Base-by-base conservation (phyloP, 2,113 vertebrate species). In the Caranx melampygus region DNA sequence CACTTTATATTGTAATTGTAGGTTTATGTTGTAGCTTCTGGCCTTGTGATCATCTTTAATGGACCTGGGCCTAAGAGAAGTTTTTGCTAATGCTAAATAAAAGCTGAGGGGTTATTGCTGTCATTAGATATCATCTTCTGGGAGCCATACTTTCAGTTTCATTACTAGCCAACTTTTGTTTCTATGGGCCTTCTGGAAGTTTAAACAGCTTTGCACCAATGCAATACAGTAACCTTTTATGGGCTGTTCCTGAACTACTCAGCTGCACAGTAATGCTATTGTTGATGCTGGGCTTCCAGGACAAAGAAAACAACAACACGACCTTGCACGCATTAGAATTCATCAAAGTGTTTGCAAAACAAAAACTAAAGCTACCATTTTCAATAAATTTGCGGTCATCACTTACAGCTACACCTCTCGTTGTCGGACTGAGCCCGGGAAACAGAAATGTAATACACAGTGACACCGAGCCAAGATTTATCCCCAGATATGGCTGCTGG, bases 401-500 rank as follows among this genome's bases (percentile, higher is more conserved):
- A 51, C 37, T 70, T 31, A 72, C 21, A 58, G 64, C 75, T 59
- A 72, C 75, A 63, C 65, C 68, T 72, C 55, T 81, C 47, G 42
- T 61, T 83, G 82, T 72, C 70, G 61, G 44, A 35, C 79, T 44
- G 65, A 55, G 65, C 70, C 6, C n/a, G 21, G 72, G 72, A 80
- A 78, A 64, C 31, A 52, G 31, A 84, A 71, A 79, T 75, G 9
- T 44, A 58, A 34, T 45, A 57, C 77, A 52, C 67, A 57, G 72
- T 40, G 47, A 64, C 73, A 69, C 33, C 6, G 49, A 78, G 65
- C 75, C 55, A 67, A 74, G 64, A 83, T 75, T 72, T 45, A 60
- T n/a, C 74, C 76, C 60, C 84, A 78, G 81, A 82, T 80, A 67
- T 45, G 45, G 57, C 68, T 59, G 60, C 75, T 71, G 77, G 70